A percentile compares a stretch with the other conserved stretches of the same genome.
Evolutionary conservation across 2,797 vertebrate genomes (phyloP).

Genomic region (Caiman crocodilus): DNA sequence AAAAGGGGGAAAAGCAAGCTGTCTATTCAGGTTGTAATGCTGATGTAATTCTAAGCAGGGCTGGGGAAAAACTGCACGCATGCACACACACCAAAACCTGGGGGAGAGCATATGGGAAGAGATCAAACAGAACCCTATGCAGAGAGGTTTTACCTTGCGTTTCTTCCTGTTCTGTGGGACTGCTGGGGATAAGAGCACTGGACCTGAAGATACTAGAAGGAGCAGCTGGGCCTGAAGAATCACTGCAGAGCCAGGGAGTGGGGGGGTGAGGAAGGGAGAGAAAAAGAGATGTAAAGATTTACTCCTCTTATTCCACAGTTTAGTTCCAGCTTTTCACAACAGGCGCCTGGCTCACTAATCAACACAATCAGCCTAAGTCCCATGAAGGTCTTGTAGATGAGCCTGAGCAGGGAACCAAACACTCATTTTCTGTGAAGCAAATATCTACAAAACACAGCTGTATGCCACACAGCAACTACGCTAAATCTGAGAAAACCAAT

Average conservation of each 20-base stretch:
- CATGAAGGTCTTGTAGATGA: background rate
- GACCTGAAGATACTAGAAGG: constrained; percentile 84
- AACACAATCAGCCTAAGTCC: background rate
- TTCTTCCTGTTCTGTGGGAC: constrained; percentile 87
- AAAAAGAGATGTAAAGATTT: constrained; percentile 23
- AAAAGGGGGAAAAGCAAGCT: background rate
- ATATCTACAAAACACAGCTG: background rate
- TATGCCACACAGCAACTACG: background rate
- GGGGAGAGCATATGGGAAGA: background rate
- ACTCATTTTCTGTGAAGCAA: background rate
- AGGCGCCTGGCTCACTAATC: background rate
- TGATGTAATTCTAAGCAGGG: background rate
- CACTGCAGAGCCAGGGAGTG: constrained; percentile 76
- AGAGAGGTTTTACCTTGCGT: constrained; percentile 73
- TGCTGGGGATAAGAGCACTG: constrained; percentile 88
- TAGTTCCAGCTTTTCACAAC: background rate
- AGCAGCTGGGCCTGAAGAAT: constrained; percentile 85
- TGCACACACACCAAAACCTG: background rate
- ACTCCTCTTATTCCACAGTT: background rate
- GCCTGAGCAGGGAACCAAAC: background rate
- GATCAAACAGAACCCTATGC: fast-evolving
- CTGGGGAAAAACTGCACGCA: background rate
- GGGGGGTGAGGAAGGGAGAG: constrained; percentile 51
- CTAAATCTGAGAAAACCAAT: background rate
- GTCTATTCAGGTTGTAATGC: background rate